Percentiles rank a stretch among this genome's conserved stretches.
These are phyloP conservation scores for Ephestia elutella DNA, from an alignment of 1,140 invertebrate genomes.

Conservation along the genomic window DNA sequence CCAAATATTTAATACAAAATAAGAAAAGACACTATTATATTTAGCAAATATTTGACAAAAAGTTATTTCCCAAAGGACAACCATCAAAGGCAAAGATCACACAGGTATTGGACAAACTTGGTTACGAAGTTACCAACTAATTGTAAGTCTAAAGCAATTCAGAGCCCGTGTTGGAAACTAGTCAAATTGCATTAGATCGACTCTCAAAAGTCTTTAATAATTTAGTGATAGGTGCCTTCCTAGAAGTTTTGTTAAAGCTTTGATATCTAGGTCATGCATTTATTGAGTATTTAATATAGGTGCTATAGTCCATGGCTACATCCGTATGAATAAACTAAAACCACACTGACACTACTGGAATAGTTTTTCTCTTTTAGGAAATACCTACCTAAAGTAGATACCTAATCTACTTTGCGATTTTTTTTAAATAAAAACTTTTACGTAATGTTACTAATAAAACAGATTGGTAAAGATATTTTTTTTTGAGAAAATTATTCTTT, in stretches of 20 bases:
- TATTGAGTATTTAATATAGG: too few relatives aligned
- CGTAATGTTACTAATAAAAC: too few relatives aligned
- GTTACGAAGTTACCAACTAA: slow-evolving; percentile 1
- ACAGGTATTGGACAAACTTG: neutral
- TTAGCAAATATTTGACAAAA: neutral
- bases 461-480: too few relatives aligned
- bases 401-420: too few relatives aligned
- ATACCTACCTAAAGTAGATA: too few relatives aligned
- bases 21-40: neutral
- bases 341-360: too few relatives aligned
- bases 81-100: neutral
- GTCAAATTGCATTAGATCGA: neutral
- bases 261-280: too few relatives aligned
- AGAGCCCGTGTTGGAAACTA: neutral
- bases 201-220: neutral
- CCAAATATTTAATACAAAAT: neutral
- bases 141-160: neutral
- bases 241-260: neutral
- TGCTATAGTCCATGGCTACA: too few relatives aligned
- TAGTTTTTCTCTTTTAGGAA: too few relatives aligned
- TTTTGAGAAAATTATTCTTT: too few relatives aligned
- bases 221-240: neutral
- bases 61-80: neutral
- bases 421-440: too few relatives aligned
- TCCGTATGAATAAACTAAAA: too few relatives aligned